A percentile compares a stretch with the other conserved stretches of the same genome.
These are phyloP conservation scores for Lutraria rhynchaena DNA, from an alignment of 1,140 invertebrate genomes.

Conservation along the genomic window DNA sequence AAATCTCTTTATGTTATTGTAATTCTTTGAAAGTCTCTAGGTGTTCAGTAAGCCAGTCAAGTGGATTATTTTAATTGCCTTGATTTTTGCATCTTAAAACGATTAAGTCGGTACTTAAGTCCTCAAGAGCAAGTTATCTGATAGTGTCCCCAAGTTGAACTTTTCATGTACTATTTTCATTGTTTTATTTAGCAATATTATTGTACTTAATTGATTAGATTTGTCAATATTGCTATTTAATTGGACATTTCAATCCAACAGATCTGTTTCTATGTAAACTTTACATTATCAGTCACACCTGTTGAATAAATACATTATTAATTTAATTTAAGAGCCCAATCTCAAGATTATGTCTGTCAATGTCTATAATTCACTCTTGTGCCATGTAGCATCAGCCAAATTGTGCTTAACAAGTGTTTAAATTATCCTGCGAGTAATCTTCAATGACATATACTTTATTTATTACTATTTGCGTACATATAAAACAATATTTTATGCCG, in stretches of 20 bases:
- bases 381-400: slow-evolving; percentile 6
- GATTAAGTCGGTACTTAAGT: no score
- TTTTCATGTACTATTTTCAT: slow-evolving; percentile 2
- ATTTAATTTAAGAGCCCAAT: slow-evolving; percentile 13
- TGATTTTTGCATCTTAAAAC: no score
- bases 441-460: slow-evolving; percentile 21
- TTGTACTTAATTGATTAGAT: neutral
- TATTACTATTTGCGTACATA: slow-evolving; percentile 29
- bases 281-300: slow-evolving; percentile 8
- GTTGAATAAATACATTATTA: slow-evolving; percentile 25
- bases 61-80: no score
- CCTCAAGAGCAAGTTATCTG: neutral
- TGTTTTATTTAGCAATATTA: neutral
- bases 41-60: no score
- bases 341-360: neutral
- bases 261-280: neutral
- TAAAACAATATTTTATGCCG: slow-evolving; percentile 28
- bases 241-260: neutral
- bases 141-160: neutral
- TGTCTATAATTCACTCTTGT: neutral
- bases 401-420: slow-evolving; percentile 1
- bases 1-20: no score
- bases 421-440: slow-evolving; percentile 7
- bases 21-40: no score
- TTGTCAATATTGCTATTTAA: neutral